Base-by-base conservation (phyloP, 1,140 invertebrate genomes). In the Scaptodrosophila lebanonensis region DNA sequence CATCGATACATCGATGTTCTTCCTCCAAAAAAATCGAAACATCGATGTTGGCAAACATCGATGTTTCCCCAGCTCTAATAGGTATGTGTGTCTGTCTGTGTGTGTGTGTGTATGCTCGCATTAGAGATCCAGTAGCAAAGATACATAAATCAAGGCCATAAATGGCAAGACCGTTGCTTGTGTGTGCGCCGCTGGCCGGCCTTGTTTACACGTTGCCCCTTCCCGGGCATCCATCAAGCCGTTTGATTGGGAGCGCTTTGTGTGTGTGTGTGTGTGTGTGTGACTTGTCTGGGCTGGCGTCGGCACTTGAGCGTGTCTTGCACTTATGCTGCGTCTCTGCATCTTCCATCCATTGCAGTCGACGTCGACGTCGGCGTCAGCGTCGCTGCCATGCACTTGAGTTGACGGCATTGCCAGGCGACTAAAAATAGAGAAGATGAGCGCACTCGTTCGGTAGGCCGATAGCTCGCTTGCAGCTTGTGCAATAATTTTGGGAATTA, bases 101-200 rank as follows among this genome's bases (percentile, higher is more conserved):
- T 33, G 40, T 47, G 62, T 52, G 17, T 33, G 60, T 70, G 50
- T 76, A 58, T 56, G 51, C 57, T 59, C 68, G 73, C 73, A 79
- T 79, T 79, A 79, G 75, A 79, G 73, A 79, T 79, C 73, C 73
- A 79, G 73, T 82, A 79, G 73, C 73, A 75, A 56, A 56, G 73
- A 79, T 79, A 79, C 73, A 79, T 79, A 79, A 79, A 79, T 79
- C 73, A 79, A 79, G 73, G 73, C 73, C 73, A 82, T 79, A 79
- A 79, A 79, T 79, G 73, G 73, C 75, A 79, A 79, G 71, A 69
- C 75, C 75, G 8, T 4, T 8, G 73, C 69, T 63, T 40, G 53
- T 48, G 40, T 53, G 40, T 53, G 27, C 66, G 59, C 62, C 60
- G 45, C 25, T 50, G 48, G 18, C 61, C 5, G n/a, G n/a, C n/a